phyloP scores from a whole-genome alignment of 2,113 vertebrate species.

The Eira barbara region DNA sequence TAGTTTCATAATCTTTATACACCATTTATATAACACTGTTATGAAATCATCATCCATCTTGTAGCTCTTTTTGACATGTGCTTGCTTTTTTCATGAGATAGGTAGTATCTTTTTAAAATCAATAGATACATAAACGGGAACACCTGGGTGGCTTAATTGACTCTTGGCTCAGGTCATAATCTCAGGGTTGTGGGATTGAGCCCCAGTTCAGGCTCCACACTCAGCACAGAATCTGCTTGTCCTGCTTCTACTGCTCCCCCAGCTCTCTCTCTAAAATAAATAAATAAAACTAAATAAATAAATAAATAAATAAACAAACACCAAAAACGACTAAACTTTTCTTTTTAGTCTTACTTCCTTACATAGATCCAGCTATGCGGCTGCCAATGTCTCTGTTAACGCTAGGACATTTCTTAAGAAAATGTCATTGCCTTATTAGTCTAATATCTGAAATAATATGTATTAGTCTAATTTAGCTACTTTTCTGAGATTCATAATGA shows the following conservation, averaged over 20 bases:
- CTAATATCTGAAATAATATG: background rate
- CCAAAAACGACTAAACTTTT: background rate
- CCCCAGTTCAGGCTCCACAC: background rate
- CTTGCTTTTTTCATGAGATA: slow-evolving; percentile 1
- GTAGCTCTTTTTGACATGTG: background rate
- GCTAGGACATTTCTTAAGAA: background rate
- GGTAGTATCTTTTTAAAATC: slow-evolving; percentile 12
- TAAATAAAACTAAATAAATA: background rate
- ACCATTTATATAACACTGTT: background rate
- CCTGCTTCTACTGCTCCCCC: background rate
- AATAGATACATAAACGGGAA: background rate
- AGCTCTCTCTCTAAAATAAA: background rate
- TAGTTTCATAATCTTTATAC: background rate
- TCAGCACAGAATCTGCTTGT: background rate
- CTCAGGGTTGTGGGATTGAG: too few species aligned
- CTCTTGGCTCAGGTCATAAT: too few species aligned
- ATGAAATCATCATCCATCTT: background rate
- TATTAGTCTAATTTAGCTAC: background rate
- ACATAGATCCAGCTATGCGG: background rate
- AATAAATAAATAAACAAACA: background rate
- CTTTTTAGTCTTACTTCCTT: background rate
- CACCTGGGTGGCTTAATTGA: too few species aligned
- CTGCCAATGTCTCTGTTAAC: background rate
- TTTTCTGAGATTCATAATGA: background rate
- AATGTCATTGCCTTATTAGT: background rate